Evolutionary conservation across 2,113 vertebrate species (phyloP).

Genomic region (Neotragus pygmaeus): DNA sequence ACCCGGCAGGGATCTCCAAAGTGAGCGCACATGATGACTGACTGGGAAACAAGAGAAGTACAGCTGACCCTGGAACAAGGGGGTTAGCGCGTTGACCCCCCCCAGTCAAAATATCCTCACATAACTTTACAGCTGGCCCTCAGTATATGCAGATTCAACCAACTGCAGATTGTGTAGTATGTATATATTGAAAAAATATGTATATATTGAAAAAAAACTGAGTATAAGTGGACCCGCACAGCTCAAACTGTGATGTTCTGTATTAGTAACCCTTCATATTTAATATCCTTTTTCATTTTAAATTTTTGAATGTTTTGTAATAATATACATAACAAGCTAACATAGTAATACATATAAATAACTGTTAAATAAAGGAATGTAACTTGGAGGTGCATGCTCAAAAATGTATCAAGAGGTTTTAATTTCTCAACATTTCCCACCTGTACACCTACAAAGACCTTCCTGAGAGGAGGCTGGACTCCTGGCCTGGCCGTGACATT

Average conservation of each 20-base stretch:
- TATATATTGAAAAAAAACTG: not conserved
- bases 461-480: not conserved
- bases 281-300: not conserved
- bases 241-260: not conserved
- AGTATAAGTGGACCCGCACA: not conserved
- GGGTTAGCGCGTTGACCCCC: not conserved
- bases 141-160: not conserved
- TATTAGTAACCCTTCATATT: not conserved
- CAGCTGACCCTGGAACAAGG: not conserved
- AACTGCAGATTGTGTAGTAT: not conserved
- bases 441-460: not conserved
- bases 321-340: not conserved
- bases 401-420: not conserved
- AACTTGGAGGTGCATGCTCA: not conserved
- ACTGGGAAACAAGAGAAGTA: not conserved
- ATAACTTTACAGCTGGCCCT: not conserved
- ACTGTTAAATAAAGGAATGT: not conserved
- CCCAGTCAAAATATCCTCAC: not conserved
- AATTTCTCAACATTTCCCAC: not conserved
- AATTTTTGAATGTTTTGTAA: not conserved
- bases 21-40: not conserved
- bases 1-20: not conserved
- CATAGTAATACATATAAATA: not conserved
- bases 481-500: not conserved
- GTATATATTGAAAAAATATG: not conserved